Evolutionary conservation across 2,113 vertebrate genomes (phyloP).

Genomic region (Prolemur simus): DNA sequence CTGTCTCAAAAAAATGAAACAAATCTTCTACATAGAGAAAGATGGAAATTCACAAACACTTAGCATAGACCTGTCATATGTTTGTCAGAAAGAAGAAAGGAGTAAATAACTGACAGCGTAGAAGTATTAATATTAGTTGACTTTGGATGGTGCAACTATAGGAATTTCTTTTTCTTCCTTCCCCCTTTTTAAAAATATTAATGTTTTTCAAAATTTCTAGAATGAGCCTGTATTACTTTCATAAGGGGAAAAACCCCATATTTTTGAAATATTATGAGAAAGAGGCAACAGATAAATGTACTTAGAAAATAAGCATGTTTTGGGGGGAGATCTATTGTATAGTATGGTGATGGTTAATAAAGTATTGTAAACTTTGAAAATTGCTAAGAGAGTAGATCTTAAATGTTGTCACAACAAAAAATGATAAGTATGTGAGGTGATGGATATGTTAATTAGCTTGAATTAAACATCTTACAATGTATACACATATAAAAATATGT

Average conservation of each 20-base stretch:
- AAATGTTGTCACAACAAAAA: not conserved
- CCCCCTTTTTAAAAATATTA: not conserved
- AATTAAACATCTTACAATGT: not conserved
- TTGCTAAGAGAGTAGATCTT: not conserved
- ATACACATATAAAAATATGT: not conserved
- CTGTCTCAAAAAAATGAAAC: not conserved
- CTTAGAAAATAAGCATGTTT: not conserved
- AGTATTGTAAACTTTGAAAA: not conserved
- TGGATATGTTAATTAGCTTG: too few relatives aligned
- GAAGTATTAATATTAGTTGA: not conserved
- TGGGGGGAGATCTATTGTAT: not conserved
- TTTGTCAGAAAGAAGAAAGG: not conserved
- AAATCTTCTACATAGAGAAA: not conserved
- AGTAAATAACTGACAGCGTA: not conserved
- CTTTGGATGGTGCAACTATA: not conserved
- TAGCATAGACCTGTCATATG: not conserved
- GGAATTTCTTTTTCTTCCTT: not conserved
- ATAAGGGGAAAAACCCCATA: not conserved
- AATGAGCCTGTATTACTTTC: not conserved
- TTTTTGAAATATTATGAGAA: slow-evolving; percentile 1
- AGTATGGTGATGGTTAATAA: not conserved
- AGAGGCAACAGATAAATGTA: not conserved
- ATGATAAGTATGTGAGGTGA: not conserved
- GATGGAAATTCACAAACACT: not conserved
- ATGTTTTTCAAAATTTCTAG: slow-evolving; percentile 14